Base-by-base conservation (phyloP, 2,113 vertebrate genomes). In the Leuciscus idus region DNA sequence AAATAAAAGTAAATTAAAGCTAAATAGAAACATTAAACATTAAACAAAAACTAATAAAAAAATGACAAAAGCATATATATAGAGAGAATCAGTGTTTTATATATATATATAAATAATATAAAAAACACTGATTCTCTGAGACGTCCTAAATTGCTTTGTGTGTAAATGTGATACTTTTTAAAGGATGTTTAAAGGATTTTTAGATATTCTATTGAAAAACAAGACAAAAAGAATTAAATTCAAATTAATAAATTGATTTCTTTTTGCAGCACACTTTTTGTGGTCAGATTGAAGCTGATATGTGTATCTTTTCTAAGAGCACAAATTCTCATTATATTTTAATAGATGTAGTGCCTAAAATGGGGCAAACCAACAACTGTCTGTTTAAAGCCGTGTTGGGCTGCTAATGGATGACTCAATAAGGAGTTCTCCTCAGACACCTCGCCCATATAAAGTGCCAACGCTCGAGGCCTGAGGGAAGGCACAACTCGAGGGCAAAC, bases 271-370 rank as follows among this genome's bases (percentile, higher is more conserved):
- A 39, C 23, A 39, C 3, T 70, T 23, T 21, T 79, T 59, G 19
- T 36, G 19, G 28, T 74, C 28, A 79, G 73, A 79, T 66, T 64
- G 39, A 72, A 86, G 80, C 72, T 73, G 87, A 86, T 39, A 39
- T 55, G 55, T 72, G 43, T 72, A 57, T 73, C 48, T 33, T 30
- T 73, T 55, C 33, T 52, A 80, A 74, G 66, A 28, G 48, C 81
- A 64, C 26, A 76, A 74, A 85, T 33, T 57, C 23, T 78, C 72
- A 48, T 52, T 79, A 48, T 80, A 76, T 86, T 86, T 86, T 46
- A 72, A 72, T 23, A 43, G 33, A 68, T 73, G 66, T 30, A 50
- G 26, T 68, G 21, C 9, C 79, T 13, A 81, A 66, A 66, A 81
- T 66, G n/a, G 79, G 57, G 46, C 48, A 66, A 28, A 11, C 33